Evolutionary conservation across 2,797 vertebrate genomes (phyloP).

Genomic region (Anabacerthia variegaticeps): DNA sequence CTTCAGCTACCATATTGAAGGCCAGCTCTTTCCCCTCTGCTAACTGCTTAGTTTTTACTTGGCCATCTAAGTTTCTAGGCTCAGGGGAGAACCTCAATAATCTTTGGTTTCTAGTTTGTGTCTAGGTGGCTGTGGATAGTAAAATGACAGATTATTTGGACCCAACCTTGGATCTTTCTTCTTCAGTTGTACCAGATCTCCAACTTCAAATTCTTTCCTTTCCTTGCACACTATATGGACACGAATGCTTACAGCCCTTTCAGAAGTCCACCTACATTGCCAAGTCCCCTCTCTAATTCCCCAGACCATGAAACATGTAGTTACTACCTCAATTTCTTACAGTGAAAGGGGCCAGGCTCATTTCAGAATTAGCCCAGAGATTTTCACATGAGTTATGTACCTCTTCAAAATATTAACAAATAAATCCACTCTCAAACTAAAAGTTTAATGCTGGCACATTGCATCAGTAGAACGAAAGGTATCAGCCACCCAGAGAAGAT

Average conservation of each 20-base stretch:
- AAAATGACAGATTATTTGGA: not conserved
- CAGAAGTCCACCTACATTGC: not conserved
- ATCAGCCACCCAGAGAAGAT: not conserved
- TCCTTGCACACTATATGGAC: not conserved
- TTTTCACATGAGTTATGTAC: not conserved
- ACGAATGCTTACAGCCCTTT: rapidly evolving
- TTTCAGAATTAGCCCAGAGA: not conserved
- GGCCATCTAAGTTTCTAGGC: not conserved
- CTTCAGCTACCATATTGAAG: not conserved
- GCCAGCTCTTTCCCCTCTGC: not conserved
- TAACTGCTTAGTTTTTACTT: not conserved
- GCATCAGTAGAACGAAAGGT: not conserved
- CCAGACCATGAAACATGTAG: not conserved
- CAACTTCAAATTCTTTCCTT: not conserved
- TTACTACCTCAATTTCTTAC: not conserved
- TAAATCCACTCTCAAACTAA: not conserved
- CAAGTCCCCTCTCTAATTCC: not conserved
- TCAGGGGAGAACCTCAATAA: not conserved
- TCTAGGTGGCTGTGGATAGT: not conserved
- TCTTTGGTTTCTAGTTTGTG: not conserved
- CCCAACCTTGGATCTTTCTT: not conserved
- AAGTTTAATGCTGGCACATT: not conserved
- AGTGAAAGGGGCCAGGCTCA: not conserved
- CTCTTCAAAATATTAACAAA: not conserved
- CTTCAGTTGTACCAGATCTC: not conserved